A percentile compares a stretch with the other conserved stretches of the same genome.
These are phyloP conservation scores for Orchesellides sinensis DNA, from an alignment of 2,888 invertebrate species.

Conservation along the genomic window DNA sequence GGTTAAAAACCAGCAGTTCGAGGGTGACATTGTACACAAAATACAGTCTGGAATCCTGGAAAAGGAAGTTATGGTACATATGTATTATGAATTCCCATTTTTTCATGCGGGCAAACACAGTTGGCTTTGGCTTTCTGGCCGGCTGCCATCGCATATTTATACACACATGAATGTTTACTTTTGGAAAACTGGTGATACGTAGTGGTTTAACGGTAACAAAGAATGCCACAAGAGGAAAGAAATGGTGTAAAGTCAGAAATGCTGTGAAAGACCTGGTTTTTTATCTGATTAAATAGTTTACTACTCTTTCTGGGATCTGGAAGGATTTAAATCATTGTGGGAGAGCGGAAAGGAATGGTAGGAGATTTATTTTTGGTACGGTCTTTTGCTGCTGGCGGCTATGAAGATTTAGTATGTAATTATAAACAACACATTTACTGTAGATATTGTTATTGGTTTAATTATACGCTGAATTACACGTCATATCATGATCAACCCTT, in stretches of 20 bases:
- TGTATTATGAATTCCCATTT: slow-evolving; percentile 10
- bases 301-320: slow-evolving; percentile 16
- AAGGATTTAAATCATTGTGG: not conserved
- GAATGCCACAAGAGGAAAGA: slow-evolving; percentile 46
- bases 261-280: slow-evolving; percentile 46
- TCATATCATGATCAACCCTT: too few species aligned
- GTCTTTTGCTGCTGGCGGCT: slow-evolving; percentile 54
- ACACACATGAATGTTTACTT: too few species aligned
- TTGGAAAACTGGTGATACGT: not conserved
- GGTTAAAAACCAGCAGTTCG: not conserved
- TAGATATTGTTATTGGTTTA: too few species aligned
- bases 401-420: too few species aligned
- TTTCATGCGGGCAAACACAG: not conserved
- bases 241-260: slow-evolving; percentile 59
- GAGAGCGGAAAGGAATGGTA: slow-evolving; percentile 1
- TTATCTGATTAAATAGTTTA: slow-evolving; percentile 45
- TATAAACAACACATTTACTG: too few species aligned
- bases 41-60: too few species aligned
- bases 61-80: not conserved
- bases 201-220: slow-evolving; percentile 1
- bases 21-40: slow-evolving; percentile 2
- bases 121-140: slow-evolving; percentile 20
- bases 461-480: too few species aligned
- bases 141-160: slow-evolving; percentile 10
- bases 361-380: slow-evolving; percentile 3